Conservation (phyloP, 2,113 vertebrate genomes). For the Entelurus aequoreus region DNA sequence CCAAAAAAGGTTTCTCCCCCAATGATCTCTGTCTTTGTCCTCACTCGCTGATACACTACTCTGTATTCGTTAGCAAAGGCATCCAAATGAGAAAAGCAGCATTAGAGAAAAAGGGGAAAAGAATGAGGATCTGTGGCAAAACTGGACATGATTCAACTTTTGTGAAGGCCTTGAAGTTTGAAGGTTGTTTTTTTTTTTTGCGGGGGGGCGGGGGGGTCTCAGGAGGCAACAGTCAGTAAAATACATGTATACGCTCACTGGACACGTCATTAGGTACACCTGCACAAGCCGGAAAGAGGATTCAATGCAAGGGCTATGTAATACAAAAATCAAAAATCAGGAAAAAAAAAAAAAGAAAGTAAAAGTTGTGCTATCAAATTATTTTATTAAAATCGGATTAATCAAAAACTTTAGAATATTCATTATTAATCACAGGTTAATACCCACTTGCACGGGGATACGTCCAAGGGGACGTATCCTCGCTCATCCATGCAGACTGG, state of each 20-base stretch:
- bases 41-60: constrained; percentile 49
- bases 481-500: too few relatives aligned
- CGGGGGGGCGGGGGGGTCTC: constrained; percentile 24
- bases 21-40: constrained; percentile 49
- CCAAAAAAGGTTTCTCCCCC: constrained; percentile 48
- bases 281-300: not conserved
- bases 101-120: constrained; percentile 37
- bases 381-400: too few relatives aligned
- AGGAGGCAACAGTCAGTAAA: constrained; percentile 50
- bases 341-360: too few relatives aligned
- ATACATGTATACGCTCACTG: constrained; percentile 41
- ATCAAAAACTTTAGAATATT: too few relatives aligned
- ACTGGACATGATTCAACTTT: constrained; percentile 62
- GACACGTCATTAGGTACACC: constrained; percentile 9
- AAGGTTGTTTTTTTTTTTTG: constrained; percentile 20
- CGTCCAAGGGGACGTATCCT: too few relatives aligned
- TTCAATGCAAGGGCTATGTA: not conserved
- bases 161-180: constrained; percentile 58
- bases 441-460: too few relatives aligned
- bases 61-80: constrained; percentile 44
- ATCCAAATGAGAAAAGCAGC: constrained; percentile 71
- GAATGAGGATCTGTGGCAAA: constrained; percentile 49
- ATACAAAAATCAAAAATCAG: too few relatives aligned
- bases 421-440: too few relatives aligned
- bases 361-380: too few relatives aligned